phyloP scores from a whole-genome alignment of 1,140 invertebrate genomes.

The Pristionchus pacificus region DNA sequence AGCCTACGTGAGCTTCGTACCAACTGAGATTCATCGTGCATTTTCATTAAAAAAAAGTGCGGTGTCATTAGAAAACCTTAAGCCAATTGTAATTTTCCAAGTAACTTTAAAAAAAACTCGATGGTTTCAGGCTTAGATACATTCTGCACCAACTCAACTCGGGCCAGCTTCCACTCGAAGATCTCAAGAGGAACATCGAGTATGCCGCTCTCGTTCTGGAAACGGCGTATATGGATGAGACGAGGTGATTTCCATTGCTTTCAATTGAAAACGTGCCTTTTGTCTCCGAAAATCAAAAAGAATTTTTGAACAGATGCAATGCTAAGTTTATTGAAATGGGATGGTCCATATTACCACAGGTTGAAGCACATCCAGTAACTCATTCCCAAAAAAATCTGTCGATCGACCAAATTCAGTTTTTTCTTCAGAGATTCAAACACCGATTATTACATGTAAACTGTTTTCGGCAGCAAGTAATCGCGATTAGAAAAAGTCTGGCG shows the following conservation, averaged over 20 bases:
- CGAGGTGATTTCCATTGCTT: conserved; percentile 36
- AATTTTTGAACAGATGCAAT: too few species aligned
- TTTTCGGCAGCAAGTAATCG: too few species aligned
- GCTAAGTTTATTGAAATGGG: too few species aligned
- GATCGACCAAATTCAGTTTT: too few species aligned
- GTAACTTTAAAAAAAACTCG: conserved; percentile 14
- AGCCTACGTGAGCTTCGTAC: not conserved
- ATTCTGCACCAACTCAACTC: conserved; percentile 55
- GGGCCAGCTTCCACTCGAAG: conserved; percentile 53
- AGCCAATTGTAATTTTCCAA: conserved; percentile 19
- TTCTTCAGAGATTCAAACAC: too few species aligned
- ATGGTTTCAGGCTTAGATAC: conserved; percentile 52
- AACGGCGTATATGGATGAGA: conserved; percentile 58
- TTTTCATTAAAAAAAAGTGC: not conserved
- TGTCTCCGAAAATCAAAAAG: too few species aligned
- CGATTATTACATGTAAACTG: too few species aligned
- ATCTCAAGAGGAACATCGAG: conserved; percentile 56
- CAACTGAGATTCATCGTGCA: conserved; percentile 5
- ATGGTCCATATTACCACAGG: too few species aligned
- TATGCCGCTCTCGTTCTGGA: conserved; percentile 57
- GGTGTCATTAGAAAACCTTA: conserved; percentile 1
- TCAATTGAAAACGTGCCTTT: not conserved
- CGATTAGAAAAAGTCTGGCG: too few species aligned
- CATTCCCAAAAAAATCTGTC: too few species aligned
- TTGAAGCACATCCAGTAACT: too few species aligned